Percentiles rank a stretch among this genome's conserved stretches.
Evolutionary conservation across 2,888 invertebrate genomes (phyloP).

Genomic region (Torymus tubicola): DNA sequence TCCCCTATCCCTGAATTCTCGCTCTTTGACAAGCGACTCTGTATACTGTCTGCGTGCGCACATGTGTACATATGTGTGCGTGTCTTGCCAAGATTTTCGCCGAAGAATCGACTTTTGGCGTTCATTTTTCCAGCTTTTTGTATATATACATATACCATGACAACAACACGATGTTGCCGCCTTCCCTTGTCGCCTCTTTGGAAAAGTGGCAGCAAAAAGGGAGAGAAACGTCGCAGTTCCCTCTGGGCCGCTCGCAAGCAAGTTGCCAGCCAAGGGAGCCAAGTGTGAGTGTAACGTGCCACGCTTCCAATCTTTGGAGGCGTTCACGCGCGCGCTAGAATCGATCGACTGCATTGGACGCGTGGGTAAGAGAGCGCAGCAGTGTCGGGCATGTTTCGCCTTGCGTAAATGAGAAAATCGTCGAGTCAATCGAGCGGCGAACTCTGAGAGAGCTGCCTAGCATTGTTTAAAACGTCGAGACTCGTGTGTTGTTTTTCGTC

Average conservation of each 20-base stretch:
- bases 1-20: no score
- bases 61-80: no score
- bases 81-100: no score
- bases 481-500: no score
- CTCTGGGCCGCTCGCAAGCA: constrained; percentile 21
- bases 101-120: no score
- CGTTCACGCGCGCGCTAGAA: not conserved
- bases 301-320: constrained; percentile 39
- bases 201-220: not conserved
- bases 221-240: constrained; percentile 11
- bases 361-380: not conserved
- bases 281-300: not conserved
- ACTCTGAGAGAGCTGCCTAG: constrained; percentile 13
- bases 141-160: no score
- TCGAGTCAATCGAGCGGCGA: constrained; percentile 41
- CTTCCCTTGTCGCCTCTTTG: no score
- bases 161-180: no score
- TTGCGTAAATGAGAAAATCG: constrained; percentile 56
- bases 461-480: constrained; percentile 9
- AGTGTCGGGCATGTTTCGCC: constrained; percentile 18
- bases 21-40: no score
- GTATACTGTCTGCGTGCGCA: no score
- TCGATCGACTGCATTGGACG: constrained; percentile 48
- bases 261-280: no score
- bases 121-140: no score